Base-by-base conservation (phyloP, 2,797 vertebrate genomes). In the Muraenolepis orangiensis region DNA sequence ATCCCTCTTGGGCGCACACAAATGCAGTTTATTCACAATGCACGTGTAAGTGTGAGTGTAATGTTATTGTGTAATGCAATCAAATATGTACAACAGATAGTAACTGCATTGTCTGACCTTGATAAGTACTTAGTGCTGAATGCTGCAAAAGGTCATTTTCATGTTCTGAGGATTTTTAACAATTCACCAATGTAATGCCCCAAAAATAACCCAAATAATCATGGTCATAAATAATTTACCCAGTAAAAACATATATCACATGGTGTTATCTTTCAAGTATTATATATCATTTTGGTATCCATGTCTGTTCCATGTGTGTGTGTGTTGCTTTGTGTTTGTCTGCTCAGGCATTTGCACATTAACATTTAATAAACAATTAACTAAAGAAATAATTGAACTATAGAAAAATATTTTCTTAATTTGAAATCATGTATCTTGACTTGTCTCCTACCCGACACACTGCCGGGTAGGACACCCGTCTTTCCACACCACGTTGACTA, bases 11-110 rank as follows among this genome's bases (percentile, higher is more conserved):
- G 77, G 74, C 87, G 51, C 36, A 77, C 70, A 66, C 14, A 74
- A 70, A 84, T 64, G 83, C 78, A 82, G 79, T 81, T 57, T 80
- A 78, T 70, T 81, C 72, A 77, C 73, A 80, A 81, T 57, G n/a
- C 74, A 84, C 85, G 82, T 13, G 16, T 32, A 79, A 80, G 77
- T 34, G 26, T 73, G 61, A 75, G 77, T 69, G 71, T 77, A n/a
- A n/a, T n/a, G n/a, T n/a, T n/a, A n/a, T n/a, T n/a, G n/a, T 31
- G 40, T 34, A 77, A 16, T 42, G 40, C 5, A 61, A 34, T 26
- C 11, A 46, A 51, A 38, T 38, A 66, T 23, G 2, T 28, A 32
- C 4, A 6, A 29, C 1, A 23, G 40, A 40, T 28, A 20, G 70
- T 1, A 29, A 40, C 32, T 29, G 34, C 10, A 26, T 14, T 67